Conservation (phyloP, 2,888 invertebrate species). For the Teinopalpus imperialis region DNA sequence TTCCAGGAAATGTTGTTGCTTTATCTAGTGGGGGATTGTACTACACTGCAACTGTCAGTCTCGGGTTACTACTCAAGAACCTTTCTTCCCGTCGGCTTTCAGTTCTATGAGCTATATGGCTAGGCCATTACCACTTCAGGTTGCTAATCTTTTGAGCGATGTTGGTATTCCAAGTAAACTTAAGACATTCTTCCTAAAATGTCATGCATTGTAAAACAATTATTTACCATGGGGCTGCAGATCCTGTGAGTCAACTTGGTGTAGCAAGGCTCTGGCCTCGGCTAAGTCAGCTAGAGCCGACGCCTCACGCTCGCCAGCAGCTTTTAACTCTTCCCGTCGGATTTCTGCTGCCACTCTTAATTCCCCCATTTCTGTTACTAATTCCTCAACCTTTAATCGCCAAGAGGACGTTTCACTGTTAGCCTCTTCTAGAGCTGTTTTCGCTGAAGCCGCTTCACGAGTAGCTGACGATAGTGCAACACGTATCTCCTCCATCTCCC, state of each 20-base stretch:
- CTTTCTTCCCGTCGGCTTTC: too few relatives aligned
- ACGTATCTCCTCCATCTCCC: constrained; percentile 62
- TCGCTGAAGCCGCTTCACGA: constrained; percentile 53
- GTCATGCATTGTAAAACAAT: too few relatives aligned
- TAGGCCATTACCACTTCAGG: too few relatives aligned
- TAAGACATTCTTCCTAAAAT: too few relatives aligned
- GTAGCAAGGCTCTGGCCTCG: constrained; percentile 62
- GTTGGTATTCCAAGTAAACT: too few relatives aligned
- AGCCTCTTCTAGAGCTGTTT: constrained; percentile 55
- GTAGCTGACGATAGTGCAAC: constrained; percentile 48
- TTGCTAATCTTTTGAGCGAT: too few relatives aligned
- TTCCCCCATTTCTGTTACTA: constrained; percentile 56
- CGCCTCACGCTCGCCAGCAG: constrained; percentile 61
- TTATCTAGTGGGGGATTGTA: too few relatives aligned
- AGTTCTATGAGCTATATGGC: too few relatives aligned
- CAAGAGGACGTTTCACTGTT: constrained; percentile 53
- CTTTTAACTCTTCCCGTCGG: constrained; percentile 57
- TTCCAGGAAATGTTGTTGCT: too few relatives aligned
- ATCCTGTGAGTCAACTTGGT: constrained; percentile 60
- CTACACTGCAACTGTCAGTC: too few relatives aligned
- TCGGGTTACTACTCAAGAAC: too few relatives aligned
- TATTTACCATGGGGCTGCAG: constrained; percentile 62
- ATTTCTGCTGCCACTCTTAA: constrained; percentile 59
- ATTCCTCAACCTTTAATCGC: constrained; percentile 60
- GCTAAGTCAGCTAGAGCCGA: constrained; percentile 61